Conservation (phyloP, 2,888 invertebrate genomes). For the Blastobasis adustella region DNA sequence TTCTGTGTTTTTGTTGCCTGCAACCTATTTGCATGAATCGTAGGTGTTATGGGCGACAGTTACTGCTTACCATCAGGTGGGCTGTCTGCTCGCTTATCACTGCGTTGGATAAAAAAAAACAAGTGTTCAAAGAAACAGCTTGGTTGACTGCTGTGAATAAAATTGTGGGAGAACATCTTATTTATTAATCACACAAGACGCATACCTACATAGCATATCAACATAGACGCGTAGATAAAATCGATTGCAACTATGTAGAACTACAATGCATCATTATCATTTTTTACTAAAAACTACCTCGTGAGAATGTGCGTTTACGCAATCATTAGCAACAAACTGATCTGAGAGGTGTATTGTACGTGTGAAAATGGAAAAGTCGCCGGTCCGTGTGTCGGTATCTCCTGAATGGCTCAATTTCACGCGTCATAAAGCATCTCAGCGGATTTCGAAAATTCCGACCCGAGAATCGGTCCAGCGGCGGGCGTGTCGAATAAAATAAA, state of each 20-base stretch:
- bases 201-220: too few species aligned
- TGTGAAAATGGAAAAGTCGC: constrained; percentile 66
- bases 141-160: too few species aligned
- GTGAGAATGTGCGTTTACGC: constrained; percentile 41
- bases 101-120: too few species aligned
- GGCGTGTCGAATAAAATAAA: constrained; percentile 69
- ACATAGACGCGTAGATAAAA: too few species aligned
- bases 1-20: too few species aligned
- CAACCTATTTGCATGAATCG: too few species aligned
- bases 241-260: neutral
- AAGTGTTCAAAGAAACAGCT: too few species aligned
- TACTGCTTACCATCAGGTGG: too few species aligned
- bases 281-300: constrained; percentile 20
- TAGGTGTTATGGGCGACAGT: too few species aligned
- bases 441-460: constrained; percentile 47
- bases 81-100: too few species aligned
- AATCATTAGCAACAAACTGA: constrained; percentile 45
- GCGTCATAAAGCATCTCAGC: constrained; percentile 64
- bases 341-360: constrained; percentile 42
- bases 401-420: constrained; percentile 67
- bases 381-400: constrained; percentile 41
- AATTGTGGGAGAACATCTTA: too few species aligned
- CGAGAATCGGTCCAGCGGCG: constrained; percentile 53
- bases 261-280: constrained; percentile 9
- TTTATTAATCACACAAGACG: too few species aligned